Percentiles rank a stretch among this genome's conserved stretches.
Conservation (phyloP, 2,113 vertebrate species). For the Piprites chloris region DNA sequence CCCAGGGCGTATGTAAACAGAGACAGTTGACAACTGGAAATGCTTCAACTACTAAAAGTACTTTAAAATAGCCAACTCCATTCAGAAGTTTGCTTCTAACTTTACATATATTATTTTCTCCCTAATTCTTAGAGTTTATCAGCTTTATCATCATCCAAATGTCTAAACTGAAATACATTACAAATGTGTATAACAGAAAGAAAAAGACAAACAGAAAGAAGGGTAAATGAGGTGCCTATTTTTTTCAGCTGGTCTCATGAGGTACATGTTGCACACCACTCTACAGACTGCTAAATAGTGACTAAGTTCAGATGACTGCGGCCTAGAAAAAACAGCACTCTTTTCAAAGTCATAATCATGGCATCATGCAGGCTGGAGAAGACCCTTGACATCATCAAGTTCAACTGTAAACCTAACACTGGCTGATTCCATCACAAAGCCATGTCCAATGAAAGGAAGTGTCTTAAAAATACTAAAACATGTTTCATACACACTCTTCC, state of each 20-base stretch:
- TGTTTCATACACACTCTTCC: neutral
- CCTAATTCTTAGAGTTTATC: neutral
- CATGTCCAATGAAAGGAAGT: neutral
- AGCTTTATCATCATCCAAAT: neutral
- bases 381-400: neutral
- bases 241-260: neutral
- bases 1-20: neutral
- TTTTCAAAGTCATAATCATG: neutral
- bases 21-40: neutral
- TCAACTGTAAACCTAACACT: neutral
- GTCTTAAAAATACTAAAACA: neutral
- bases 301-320: neutral
- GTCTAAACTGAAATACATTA: neutral
- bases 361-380: neutral
- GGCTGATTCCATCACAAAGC: neutral
- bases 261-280: neutral
- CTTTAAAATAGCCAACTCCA: neutral
- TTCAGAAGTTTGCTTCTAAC: neutral
- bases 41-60: neutral
- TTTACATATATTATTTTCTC: neutral
- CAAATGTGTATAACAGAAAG: neutral
- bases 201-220: neutral
- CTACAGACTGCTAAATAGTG: neutral
- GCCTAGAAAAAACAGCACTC: neutral
- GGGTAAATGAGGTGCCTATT: neutral